A percentile compares a stretch with the other conserved stretches of the same genome.
These are phyloP conservation scores for Limosa lapponica DNA, from an alignment of 2,797 vertebrate species.

Conservation along the genomic window DNA sequence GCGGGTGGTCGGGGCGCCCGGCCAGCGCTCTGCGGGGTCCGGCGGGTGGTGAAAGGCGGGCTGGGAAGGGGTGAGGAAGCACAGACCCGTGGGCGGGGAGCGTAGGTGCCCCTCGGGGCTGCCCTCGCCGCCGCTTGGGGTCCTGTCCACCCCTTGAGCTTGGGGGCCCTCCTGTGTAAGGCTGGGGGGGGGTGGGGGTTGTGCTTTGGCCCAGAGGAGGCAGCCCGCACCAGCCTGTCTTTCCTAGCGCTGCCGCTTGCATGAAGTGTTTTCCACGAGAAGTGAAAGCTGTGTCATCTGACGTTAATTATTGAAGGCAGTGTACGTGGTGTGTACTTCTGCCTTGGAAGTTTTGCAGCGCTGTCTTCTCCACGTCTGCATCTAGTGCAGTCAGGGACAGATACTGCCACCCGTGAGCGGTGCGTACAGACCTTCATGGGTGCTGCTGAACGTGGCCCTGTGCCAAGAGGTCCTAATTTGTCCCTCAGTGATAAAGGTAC, in stretches of 20 bases:
- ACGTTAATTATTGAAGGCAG: not conserved
- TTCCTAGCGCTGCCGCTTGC: not conserved
- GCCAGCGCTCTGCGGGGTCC: not conserved
- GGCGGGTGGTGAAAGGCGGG: not conserved
- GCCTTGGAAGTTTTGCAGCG: not conserved
- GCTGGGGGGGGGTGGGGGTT: rapidly evolving
- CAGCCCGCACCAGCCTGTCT: rapidly evolving
- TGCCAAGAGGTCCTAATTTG: not conserved
- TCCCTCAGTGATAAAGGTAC: not conserved
- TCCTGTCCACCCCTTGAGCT: not conserved
- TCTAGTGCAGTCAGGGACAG: not conserved
- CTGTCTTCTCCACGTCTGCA: rapidly evolving
- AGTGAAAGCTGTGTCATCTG: constrained; percentile 13
- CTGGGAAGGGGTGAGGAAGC: not conserved
- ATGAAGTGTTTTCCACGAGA: not conserved
- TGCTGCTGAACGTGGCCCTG: not conserved
- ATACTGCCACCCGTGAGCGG: rapidly evolving
- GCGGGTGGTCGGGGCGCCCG: too few species aligned
- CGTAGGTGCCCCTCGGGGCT: not conserved
- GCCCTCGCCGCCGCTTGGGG: rapidly evolving
- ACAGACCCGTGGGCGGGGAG: not conserved
- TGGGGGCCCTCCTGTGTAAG: rapidly evolving
- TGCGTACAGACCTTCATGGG: not conserved
- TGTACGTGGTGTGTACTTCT: not conserved
- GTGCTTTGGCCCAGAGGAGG: not conserved